Percentiles rank a stretch among this genome's conserved stretches.
phyloP scores from a whole-genome alignment of 2,888 invertebrate genomes.

The Himalopsyche kuldschensis region DNA sequence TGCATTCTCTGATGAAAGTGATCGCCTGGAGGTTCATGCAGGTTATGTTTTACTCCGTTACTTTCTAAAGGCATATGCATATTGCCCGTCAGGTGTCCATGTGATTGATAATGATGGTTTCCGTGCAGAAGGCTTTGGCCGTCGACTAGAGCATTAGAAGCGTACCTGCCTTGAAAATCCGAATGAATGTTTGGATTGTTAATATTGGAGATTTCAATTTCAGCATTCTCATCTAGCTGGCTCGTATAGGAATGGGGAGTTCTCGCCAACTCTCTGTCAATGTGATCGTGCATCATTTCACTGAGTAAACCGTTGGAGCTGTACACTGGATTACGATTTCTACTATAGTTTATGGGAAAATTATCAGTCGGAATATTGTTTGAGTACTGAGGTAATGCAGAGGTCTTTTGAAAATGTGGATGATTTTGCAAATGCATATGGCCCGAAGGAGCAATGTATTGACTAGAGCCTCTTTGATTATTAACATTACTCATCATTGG shows the following conservation, averaged over 20 bases:
- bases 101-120: constrained; percentile 26
- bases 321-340: constrained; percentile 54
- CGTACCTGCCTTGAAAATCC: constrained; percentile 28
- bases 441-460: constrained; percentile 45
- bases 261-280: constrained; percentile 57
- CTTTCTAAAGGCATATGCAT: constrained; percentile 26
- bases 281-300: constrained; percentile 60
- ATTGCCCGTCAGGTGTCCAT: constrained; percentile 35
- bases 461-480: constrained; percentile 47
- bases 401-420: constrained; percentile 26
- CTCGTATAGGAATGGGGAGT: constrained; percentile 55
- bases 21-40: constrained; percentile 44
- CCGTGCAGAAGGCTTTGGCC: neutral
- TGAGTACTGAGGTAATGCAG: neutral
- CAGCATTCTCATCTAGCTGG: constrained; percentile 50
- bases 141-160: neutral
- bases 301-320: constrained; percentile 53
- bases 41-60: neutral
- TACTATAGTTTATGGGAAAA: constrained; percentile 38
- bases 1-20: constrained; percentile 55
- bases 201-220: constrained; percentile 56
- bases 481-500: constrained; percentile 45
- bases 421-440: constrained; percentile 41
- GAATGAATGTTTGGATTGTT: constrained; percentile 42
- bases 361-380: constrained; percentile 10